Percentiles rank a stretch among this genome's conserved stretches.
Conservation (phyloP, 2,888 invertebrate genomes). For the Tinea semifulvella region DNA sequence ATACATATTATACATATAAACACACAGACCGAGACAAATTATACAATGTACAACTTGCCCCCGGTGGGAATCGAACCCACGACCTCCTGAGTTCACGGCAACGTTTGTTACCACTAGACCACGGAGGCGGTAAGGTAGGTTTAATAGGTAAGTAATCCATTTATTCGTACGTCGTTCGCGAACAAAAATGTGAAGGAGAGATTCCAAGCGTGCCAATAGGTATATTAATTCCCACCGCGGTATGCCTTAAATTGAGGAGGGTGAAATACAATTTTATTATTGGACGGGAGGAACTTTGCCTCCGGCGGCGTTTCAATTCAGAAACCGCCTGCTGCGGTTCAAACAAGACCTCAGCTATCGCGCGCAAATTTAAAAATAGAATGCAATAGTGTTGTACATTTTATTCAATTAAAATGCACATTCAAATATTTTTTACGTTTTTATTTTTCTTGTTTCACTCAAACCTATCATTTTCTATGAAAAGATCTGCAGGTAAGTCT, state of each 20-base stretch:
- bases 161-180: too few species aligned
- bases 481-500: neutral
- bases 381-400: neutral
- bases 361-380: neutral
- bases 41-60: too few species aligned
- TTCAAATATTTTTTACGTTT: constrained; percentile 6
- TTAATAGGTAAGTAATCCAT: too few species aligned
- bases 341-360: neutral
- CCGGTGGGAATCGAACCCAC: too few species aligned
- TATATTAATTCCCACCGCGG: neutral
- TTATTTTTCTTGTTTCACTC: too few species aligned
- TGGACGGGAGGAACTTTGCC: neutral
- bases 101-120: too few species aligned
- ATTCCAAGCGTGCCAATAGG: neutral
- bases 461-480: neutral
- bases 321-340: neutral
- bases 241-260: neutral
- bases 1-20: too few species aligned
- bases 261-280: constrained; percentile 1
- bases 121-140: too few species aligned
- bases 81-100: too few species aligned
- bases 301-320: neutral
- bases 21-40: too few species aligned
- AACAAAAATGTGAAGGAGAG: neutral
- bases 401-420: neutral